These are phyloP conservation scores for Muraenolepis orangiensis DNA, from an alignment of 2,797 vertebrate species.

Conservation along the genomic window DNA sequence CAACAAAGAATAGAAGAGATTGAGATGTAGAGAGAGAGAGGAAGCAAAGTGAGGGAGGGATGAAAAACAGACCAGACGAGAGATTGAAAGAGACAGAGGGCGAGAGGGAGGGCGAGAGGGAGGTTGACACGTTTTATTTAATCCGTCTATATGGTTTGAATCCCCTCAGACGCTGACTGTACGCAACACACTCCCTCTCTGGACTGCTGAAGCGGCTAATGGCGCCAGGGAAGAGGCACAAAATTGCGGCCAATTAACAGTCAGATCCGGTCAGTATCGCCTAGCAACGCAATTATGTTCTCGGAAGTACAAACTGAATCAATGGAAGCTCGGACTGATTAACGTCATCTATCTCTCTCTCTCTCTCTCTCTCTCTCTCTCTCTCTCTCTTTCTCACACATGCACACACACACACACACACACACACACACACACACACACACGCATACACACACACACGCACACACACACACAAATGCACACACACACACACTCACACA, in stretches of 20 bases:
- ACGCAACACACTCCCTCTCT: not conserved
- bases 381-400: no score
- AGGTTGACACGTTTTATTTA: no score
- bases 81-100: constrained; percentile 11
- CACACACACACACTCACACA: not conserved
- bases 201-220: no score
- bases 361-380: no score
- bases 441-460: no score
- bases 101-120: constrained; percentile 15
- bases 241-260: not conserved
- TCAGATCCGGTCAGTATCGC: constrained; percentile 1
- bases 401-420: not conserved
- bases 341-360: not conserved
- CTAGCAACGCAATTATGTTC: not conserved
- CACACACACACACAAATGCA: not conserved
- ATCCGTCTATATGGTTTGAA: not conserved
- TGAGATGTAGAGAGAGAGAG: not conserved
- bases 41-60: not conserved
- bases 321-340: not conserved
- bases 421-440: not conserved
- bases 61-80: not conserved
- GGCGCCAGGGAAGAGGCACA: not conserved
- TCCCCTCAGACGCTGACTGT: not conserved
- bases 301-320: not conserved
- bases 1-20: not conserved